Conservation (phyloP, 2,797 vertebrate genomes). For the Phoxinus dragarum region DNA sequence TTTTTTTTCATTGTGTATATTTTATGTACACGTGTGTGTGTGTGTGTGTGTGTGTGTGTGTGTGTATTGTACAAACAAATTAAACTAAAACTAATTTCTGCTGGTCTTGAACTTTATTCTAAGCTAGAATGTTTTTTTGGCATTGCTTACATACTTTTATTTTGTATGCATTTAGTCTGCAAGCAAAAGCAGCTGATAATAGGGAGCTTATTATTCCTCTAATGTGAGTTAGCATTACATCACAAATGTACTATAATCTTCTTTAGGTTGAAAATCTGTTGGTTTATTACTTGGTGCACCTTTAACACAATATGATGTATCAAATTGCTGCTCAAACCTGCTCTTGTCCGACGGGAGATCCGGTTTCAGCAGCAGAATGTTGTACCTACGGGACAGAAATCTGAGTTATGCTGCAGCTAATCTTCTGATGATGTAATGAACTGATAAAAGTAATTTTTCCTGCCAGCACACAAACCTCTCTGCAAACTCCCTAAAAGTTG, state of each 20-base stretch:
- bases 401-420: not conserved
- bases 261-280: not conserved
- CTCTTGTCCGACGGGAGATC: constrained; percentile 69
- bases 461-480: constrained; percentile 68
- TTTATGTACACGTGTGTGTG: no score
- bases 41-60: no score
- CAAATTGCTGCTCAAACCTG: constrained; percentile 71
- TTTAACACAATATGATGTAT: not conserved
- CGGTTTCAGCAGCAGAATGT: constrained; percentile 76
- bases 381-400: constrained; percentile 68
- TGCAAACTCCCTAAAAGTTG: constrained; percentile 77
- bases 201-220: not conserved
- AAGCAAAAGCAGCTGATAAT: not conserved
- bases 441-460: not conserved
- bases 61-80: no score
- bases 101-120: not conserved
- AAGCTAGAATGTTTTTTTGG: not conserved
- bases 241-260: not conserved
- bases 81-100: not conserved
- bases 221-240: not conserved
- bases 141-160: not conserved
- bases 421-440: not conserved
- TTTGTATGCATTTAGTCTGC: not conserved
- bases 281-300: not conserved
- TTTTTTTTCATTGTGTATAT: no score